Evolutionary conservation across 2,113 vertebrate species (phyloP).

Genomic region (Cebus imitator): DNA sequence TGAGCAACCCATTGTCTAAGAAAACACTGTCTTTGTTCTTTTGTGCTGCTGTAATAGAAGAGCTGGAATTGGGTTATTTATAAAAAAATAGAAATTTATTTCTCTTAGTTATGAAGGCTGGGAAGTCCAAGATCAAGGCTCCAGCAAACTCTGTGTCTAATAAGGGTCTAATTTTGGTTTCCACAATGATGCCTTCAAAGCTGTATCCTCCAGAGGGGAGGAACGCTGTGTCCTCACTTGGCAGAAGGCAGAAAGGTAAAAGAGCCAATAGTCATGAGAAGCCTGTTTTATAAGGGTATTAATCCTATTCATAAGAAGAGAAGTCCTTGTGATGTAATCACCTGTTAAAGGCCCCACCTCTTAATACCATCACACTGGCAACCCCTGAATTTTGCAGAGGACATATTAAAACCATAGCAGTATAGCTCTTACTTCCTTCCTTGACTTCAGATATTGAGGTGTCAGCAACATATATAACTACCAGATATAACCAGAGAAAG

Average conservation of each 20-base stretch:
- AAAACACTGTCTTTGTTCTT: neutral
- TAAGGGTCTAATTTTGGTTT: neutral
- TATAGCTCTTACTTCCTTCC: neutral
- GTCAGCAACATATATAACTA: neutral
- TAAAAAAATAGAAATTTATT: neutral
- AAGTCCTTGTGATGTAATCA: neutral
- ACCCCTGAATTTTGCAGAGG: neutral
- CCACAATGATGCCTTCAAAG: neutral
- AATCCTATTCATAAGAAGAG: neutral
- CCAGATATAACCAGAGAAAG: neutral
- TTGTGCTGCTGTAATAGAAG: neutral
- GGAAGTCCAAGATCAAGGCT: neutral
- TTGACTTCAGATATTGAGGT: neutral
- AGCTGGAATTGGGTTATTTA: neutral
- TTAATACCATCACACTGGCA: neutral
- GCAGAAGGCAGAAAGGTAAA: too few relatives aligned
- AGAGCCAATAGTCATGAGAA: neutral
- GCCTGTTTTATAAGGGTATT: neutral
- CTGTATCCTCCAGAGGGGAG: neutral
- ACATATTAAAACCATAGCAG: neutral
- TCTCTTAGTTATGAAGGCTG: neutral
- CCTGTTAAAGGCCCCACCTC: neutral
- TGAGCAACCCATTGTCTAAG: neutral
- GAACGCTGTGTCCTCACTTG: neutral
- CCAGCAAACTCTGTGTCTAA: neutral